Evolutionary conservation across 35 echinoderm and acorn worm species (phyloP).

Genomic region (Acanthaster planci): DNA sequence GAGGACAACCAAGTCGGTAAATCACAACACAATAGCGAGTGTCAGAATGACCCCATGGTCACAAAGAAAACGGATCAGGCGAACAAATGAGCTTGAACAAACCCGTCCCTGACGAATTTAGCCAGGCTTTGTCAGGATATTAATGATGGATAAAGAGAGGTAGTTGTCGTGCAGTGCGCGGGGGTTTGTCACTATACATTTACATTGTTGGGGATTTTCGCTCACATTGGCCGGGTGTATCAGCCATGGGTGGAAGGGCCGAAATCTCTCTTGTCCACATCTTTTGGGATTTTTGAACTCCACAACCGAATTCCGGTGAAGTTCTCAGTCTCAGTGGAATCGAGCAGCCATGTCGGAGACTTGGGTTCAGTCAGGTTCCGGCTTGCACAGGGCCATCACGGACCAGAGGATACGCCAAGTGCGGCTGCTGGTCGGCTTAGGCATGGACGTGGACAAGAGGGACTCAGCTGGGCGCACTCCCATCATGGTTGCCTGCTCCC

Average conservation of each 20-base stretch:
- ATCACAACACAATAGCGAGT: neutral
- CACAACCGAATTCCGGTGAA: too few relatives aligned
- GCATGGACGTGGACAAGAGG: slow-evolving; percentile 67
- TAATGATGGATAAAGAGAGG: slow-evolving; percentile 10
- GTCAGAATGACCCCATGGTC: neutral
- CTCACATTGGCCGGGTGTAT: neutral
- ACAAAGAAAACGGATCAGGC: neutral
- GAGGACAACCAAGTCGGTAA: neutral
- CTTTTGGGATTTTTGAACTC: neutral
- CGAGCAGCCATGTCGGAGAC: neutral
- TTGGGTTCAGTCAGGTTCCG: slow-evolving; percentile 22
- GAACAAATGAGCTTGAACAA: neutral
- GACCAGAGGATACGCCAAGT: slow-evolving; percentile 81
- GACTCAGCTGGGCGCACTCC: slow-evolving; percentile 78
- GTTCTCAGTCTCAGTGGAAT: too few relatives aligned
- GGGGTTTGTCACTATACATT: neutral
- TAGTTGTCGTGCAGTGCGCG: neutral
- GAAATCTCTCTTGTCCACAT: neutral
- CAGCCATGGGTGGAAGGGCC: neutral
- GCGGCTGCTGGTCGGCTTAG: slow-evolving; percentile 70
- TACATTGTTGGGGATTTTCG: neutral
- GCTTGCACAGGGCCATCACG: slow-evolving; percentile 75
- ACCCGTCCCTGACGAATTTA: neutral
- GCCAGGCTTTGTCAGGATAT: neutral
- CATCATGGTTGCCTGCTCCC: slow-evolving; percentile 66